Evolutionary conservation across 2,888 invertebrate genomes (phyloP), one percentile per base, ranked within the genome.

Genomic region (Palloptera scutellata): DNA sequence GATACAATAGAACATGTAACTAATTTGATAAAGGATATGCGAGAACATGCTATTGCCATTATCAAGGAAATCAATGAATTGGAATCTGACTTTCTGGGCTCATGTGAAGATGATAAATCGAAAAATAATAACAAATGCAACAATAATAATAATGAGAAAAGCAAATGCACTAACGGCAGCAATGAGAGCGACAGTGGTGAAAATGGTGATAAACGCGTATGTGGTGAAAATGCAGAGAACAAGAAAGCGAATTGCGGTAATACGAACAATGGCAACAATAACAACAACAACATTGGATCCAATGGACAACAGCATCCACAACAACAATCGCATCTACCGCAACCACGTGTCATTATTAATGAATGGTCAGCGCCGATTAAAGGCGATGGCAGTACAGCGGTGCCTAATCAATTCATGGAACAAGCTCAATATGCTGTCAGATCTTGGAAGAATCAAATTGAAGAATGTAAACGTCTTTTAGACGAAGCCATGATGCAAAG

Each of bases 401-500:
- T 66, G 3, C 12, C 60, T 0, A 72, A 71, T 52, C 65, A 75
- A 6, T 70, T 74, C 62, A 61, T 73, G 10, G 42, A 69, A 8
- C 71, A 75, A 40, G 73, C 73, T 1, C 71, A 75, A 55, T 64
- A 70, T 11, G 72, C 74, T 0, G 72, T 75, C 0, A 64, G 60
- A 17, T 69, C 72, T 9, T 75, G 75, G 75, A 74, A 72, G 57
- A 13, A 69, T 11, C 71, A 75, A 70, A 75, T 75, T n/a, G 75
- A 74, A 15, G 59, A 20, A 13, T 75, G 75, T 43, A 74, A 74
- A 51, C 68, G 30, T 12, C 60, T 75, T 20, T 61, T 75, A 8
- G 73, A 74, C 11, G 68, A 68, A 41, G 71, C 72, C 1, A 67
- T 74, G 0, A 61, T 55, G 1, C 67, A 67, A 54, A 70, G 72